Evolutionary conservation across 2,113 vertebrate species (phyloP).

Genomic region (Mionectes macconnelli): DNA sequence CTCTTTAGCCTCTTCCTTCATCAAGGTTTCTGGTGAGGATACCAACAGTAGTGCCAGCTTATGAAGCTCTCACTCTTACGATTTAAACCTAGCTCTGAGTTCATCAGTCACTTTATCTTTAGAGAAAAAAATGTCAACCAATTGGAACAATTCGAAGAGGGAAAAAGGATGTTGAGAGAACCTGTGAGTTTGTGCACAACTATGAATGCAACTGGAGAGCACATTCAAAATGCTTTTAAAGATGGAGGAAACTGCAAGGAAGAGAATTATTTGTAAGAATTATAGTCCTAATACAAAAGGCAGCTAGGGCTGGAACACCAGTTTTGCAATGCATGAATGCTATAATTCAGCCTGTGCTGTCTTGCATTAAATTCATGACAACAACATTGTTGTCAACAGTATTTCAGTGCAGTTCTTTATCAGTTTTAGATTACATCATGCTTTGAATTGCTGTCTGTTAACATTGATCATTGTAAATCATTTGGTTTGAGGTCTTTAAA

Average conservation of each 20-base stretch:
- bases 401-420: conserved; percentile 6
- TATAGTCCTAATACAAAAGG: background rate
- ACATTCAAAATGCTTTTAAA: background rate
- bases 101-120: background rate
- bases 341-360: background rate
- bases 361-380: background rate
- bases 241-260: background rate
- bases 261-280: background rate
- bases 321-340: background rate
- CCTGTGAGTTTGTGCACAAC: background rate
- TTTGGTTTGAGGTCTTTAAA: conserved; percentile 33
- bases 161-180: background rate
- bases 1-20: background rate
- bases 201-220: background rate
- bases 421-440: conserved; percentile 33
- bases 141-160: background rate
- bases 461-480: conserved; percentile 37
- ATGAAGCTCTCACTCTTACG: background rate
- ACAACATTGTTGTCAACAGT: too few species aligned
- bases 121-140: background rate
- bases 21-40: background rate
- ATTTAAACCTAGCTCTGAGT: background rate
- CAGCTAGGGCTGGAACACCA: background rate
- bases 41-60: background rate
- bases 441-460: conserved; percentile 24